Base-by-base conservation (phyloP, 2,113 vertebrate genomes). In the Hippolais icterina region DNA sequence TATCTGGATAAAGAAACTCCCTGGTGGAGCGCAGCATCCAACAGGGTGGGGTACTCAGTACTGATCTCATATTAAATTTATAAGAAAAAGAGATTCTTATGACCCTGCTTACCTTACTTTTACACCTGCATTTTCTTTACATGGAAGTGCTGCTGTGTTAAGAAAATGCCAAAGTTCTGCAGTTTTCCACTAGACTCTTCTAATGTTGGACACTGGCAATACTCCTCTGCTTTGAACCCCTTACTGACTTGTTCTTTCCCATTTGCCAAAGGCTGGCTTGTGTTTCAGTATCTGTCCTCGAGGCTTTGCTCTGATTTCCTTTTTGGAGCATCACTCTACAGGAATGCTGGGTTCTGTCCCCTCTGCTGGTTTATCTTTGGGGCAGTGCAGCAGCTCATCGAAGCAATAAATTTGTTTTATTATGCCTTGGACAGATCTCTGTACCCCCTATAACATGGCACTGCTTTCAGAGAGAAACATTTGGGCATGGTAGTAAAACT, bases 11-110 rank as follows among this genome's bases (percentile, higher is more conserved):
- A 86, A 83, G 42, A 61, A 66, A 27, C n/a, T 49, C 15, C 11
- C 22, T 50, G 39, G 37, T 37, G 22, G 54, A 72, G 46, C 9
- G n/a, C 17, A 52, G 10, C 29, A n/a, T 37, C 33, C 35, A 50
- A 10, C 1, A 0, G 8, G 42, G 22, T 21, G 27, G 7, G 44
- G 17, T 50, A 37, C 11, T 72, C n/a, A 6, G n/a, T 69, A 42
- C 37, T 79, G 27, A 56, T 47, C 35, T 57, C n/a, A 20, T 35
- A 50, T 29, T 69, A 63, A n/a, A 63, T 49, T 4, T 22, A 19
- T 41, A 70, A 82, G 60, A 64, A 61, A 76, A 83, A 14, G 11
- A 41, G 7, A 41, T 31, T 81, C 15, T 47, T 72, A 35, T 8
- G 60, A 37, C 17, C 4, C 20, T 64, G 17, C 5, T 23, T 41